A percentile compares a stretch with the other conserved stretches of the same genome.
Evolutionary conservation across 1,140 invertebrate species (phyloP).

Genomic region (Orchestia grillus): DNA sequence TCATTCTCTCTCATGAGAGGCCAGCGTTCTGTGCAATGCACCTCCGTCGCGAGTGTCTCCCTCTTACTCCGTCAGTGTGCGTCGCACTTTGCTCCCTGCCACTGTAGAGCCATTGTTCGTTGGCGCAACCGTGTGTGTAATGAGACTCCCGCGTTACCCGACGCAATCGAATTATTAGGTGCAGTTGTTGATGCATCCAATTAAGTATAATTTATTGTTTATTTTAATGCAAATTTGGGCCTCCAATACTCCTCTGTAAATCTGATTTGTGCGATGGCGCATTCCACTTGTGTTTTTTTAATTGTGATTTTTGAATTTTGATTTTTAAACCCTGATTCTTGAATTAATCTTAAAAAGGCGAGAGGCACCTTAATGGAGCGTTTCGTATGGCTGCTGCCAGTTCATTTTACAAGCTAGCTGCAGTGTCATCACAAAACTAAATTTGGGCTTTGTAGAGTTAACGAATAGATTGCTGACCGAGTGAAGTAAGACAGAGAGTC

Average conservation of each 20-base stretch:
- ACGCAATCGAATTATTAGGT: not conserved
- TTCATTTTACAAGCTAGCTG: too few species aligned
- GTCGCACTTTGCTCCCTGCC: not conserved
- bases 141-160: not conserved
- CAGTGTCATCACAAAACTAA: too few species aligned
- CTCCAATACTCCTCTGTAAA: not conserved
- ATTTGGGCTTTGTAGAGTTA: too few species aligned
- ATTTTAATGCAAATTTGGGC: not conserved
- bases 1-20: not conserved
- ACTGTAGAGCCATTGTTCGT: not conserved
- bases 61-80: not conserved
- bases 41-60: not conserved
- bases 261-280: not conserved
- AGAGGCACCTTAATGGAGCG: too few species aligned
- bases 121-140: not conserved
- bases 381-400: too few species aligned
- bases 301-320: too few species aligned
- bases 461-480: not conserved
- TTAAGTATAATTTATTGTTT: not conserved
- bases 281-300: not conserved
- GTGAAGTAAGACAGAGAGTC: not conserved
- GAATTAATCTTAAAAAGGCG: too few species aligned
- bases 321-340: not conserved
- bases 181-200: not conserved
- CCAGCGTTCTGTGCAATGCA: not conserved